A percentile compares a stretch with the other conserved stretches of the same genome.
phyloP scores from a whole-genome alignment of 2,888 invertebrate genomes.

The Disparrhopalites patrizii region DNA sequence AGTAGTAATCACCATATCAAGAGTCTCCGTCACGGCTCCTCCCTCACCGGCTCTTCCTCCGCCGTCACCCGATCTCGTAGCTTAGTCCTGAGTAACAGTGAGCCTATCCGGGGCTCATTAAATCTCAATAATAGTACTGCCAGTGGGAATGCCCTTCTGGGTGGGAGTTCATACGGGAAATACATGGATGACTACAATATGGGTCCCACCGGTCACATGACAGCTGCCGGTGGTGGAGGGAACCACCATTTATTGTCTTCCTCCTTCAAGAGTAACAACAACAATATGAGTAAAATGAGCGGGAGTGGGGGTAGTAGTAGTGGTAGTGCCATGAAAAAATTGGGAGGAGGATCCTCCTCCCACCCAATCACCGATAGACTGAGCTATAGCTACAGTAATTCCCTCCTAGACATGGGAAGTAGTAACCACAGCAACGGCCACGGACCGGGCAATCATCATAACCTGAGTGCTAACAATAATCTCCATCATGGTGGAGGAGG shows the following conservation, averaged over 20 bases:
- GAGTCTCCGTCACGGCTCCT: slow-evolving; percentile 19
- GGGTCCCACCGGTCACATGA: neutral
- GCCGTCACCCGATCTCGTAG: slow-evolving; percentile 22
- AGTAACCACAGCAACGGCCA: neutral
- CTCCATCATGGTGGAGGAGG: slow-evolving; percentile 4
- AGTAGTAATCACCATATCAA: too few relatives aligned
- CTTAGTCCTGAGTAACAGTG: slow-evolving; percentile 14
- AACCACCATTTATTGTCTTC: too few relatives aligned
- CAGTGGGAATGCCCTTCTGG: too few relatives aligned
- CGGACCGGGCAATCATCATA: slow-evolving; percentile 14
- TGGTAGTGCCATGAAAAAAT: slow-evolving; percentile 27
- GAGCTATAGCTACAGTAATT: slow-evolving; percentile 11
- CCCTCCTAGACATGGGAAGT: neutral
- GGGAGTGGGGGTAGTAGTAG: neutral
- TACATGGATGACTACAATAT: slow-evolving; percentile 42
- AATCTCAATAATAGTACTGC: too few relatives aligned
- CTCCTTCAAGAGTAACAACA: neutral
- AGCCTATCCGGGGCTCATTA: neutral
- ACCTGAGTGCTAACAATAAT: slow-evolving; percentile 18
- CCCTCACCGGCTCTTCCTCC: slow-evolving; percentile 18
- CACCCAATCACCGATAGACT: slow-evolving; percentile 19
- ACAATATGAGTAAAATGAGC: neutral
- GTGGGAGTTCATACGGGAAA: slow-evolving; percentile 43
- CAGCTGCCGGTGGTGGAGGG: too few relatives aligned
- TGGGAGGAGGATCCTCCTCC: too few relatives aligned